Percentiles rank a stretch among this genome's conserved stretches.
phyloP scores from a whole-genome alignment of 2,797 vertebrate species.

The Sebastes cheni region DNA sequence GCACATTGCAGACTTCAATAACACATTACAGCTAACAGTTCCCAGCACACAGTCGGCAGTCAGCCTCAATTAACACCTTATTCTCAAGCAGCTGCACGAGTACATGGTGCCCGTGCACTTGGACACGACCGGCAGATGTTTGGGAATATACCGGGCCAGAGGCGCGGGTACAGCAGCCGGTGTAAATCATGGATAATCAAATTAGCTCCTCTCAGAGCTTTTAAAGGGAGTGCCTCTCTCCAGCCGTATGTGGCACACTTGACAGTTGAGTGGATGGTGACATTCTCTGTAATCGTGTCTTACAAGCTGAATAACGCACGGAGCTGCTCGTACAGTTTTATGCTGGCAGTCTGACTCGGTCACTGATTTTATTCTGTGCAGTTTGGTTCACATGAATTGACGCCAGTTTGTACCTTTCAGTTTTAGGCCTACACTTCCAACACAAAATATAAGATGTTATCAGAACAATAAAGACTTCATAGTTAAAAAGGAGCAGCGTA shows the following conservation, averaged over 20 bases:
- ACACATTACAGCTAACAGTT: conserved; percentile 20
- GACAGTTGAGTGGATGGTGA: neutral
- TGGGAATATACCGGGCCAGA: conserved; percentile 16
- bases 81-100: conserved; percentile 6
- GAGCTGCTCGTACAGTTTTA: neutral
- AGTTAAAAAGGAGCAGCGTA: neutral
- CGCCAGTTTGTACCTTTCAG: neutral
- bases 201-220: conserved; percentile 24
- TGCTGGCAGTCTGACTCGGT: neutral
- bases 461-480: neutral
- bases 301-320: neutral
- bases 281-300: neutral
- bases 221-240: neutral
- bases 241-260: neutral
- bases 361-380: neutral
- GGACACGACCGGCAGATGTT: conserved; percentile 39
- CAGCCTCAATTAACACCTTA: conserved; percentile 27
- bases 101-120: neutral
- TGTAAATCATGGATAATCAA: conserved; percentile 29
- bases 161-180: conserved; percentile 5
- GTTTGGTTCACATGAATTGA: neutral
- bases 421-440: neutral
- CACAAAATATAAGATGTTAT: neutral
- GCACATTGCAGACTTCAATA: conserved; percentile 9
- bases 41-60: conserved; percentile 11